Conservation (phyloP, 2,888 invertebrate species). For the Arrhopalites spinosus region DNA sequence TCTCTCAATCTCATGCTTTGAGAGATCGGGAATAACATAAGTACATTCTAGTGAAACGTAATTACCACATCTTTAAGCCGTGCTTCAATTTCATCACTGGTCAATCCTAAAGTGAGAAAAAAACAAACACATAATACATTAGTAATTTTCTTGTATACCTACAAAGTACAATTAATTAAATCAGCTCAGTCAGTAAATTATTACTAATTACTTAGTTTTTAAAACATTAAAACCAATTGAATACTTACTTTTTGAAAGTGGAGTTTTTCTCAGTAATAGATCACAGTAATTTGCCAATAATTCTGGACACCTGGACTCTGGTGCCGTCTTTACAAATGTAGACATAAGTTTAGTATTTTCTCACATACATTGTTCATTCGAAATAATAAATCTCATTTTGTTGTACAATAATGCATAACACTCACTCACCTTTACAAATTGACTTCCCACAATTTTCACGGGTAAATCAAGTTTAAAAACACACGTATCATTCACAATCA, state of each 20-base stretch:
- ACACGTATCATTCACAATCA: constrained; percentile 96
- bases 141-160: neutral
- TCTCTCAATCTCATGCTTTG: too few species aligned
- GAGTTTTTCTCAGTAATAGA: constrained; percentile 95
- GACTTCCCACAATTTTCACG: constrained; percentile 47
- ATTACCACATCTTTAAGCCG: constrained; percentile 85
- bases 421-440: too few species aligned
- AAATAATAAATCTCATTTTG: too few species aligned
- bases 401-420: too few species aligned
- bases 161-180: too few species aligned
- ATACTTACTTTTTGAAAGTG: constrained; percentile 92
- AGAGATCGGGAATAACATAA: too few species aligned
- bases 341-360: too few species aligned
- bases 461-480: constrained; percentile 72
- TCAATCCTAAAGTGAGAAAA: constrained; percentile 59
- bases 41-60: neutral
- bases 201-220: too few species aligned
- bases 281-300: constrained; percentile 99
- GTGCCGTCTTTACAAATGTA: too few species aligned
- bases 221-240: too few species aligned
- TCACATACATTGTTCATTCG: too few species aligned
- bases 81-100: constrained; percentile 94
- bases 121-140: neutral
- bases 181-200: too few species aligned
- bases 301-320: constrained; percentile 98